phyloP scores from a whole-genome alignment of 2,113 vertebrate genomes.

The Chascanopsetta lugubris region DNA sequence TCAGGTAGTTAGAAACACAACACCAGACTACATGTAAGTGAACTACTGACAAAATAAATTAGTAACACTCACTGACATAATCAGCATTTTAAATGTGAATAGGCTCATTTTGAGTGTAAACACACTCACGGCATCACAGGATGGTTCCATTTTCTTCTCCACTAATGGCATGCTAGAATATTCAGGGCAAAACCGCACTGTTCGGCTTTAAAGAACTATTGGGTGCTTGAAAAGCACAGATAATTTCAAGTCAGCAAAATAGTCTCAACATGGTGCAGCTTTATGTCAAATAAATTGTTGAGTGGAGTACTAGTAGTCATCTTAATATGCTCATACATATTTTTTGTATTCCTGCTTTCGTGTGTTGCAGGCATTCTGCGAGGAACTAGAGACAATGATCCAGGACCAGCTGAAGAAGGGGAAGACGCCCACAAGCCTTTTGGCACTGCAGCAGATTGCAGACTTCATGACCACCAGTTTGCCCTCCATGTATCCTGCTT shows the following conservation, averaged over 20 bases:
- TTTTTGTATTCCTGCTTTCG: neutral
- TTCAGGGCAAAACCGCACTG: constrained; percentile 11
- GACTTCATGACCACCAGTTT: constrained; percentile 96
- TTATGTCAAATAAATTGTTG: too few relatives aligned
- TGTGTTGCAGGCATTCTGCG: constrained; percentile 90
- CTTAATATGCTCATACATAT: neutral
- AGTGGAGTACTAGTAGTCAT: too few relatives aligned
- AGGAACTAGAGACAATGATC: constrained; percentile 98
- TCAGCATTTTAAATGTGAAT: constrained; percentile 5
- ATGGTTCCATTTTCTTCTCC: constrained; percentile 32
- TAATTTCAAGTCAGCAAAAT: constrained; percentile 1
- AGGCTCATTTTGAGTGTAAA: constrained; percentile 11
- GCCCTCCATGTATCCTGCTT: constrained; percentile 93
- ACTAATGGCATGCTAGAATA: constrained; percentile 17
- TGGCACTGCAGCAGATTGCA: constrained; percentile 97
- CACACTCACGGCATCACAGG: constrained; percentile 52
- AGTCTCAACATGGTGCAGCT: neutral
- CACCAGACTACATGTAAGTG: neutral
- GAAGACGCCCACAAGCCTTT: constrained; percentile 93
- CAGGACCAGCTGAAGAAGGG: constrained; percentile 98
- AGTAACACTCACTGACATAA: neutral
- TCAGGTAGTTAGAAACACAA: neutral
- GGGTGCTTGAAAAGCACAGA: constrained; percentile 31
- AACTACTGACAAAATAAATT: neutral
- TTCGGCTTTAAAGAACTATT: constrained; percentile 31